Percentiles rank a stretch among this genome's conserved stretches.
Evolutionary conservation across 2,888 invertebrate genomes (phyloP).

Genomic region (Dascillus cervinus): DNA sequence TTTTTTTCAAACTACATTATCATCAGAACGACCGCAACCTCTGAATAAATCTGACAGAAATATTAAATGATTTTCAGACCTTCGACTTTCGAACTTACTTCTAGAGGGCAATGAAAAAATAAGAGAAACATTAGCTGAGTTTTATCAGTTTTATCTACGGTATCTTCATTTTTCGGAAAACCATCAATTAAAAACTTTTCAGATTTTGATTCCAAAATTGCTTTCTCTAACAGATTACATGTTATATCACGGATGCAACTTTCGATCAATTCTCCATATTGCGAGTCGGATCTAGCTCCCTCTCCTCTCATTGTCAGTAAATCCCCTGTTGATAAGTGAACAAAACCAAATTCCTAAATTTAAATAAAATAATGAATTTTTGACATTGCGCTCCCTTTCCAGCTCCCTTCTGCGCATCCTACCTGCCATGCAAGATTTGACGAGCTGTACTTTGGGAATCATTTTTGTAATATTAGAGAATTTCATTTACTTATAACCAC

Average conservation of each 20-base stretch:
- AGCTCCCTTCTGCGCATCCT: too few relatives aligned
- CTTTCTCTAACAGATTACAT: constrained; percentile 85
- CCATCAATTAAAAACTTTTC: constrained; percentile 91
- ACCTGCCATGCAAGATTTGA: too few relatives aligned
- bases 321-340: constrained; percentile 88
- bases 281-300: constrained; percentile 72
- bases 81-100: too few relatives aligned
- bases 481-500: too few relatives aligned
- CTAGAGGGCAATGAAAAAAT: constrained; percentile 82
- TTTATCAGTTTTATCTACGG: constrained; percentile 82
- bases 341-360: constrained; percentile 65
- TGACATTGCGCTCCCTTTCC: too few relatives aligned
- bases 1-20: too few relatives aligned
- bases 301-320: constrained; percentile 91
- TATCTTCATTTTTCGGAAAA: constrained; percentile 95
- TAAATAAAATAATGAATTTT: too few relatives aligned
- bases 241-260: constrained; percentile 90
- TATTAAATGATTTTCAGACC: too few relatives aligned
- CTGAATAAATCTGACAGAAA: too few relatives aligned
- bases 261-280: constrained; percentile 88
- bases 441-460: too few relatives aligned
- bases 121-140: constrained; percentile 79
- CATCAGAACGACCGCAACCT: too few relatives aligned
- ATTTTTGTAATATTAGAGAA: too few relatives aligned
- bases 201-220: constrained; percentile 59